Conservation (phyloP, 2,797 vertebrate species). For the Clangula hyemalis region DNA sequence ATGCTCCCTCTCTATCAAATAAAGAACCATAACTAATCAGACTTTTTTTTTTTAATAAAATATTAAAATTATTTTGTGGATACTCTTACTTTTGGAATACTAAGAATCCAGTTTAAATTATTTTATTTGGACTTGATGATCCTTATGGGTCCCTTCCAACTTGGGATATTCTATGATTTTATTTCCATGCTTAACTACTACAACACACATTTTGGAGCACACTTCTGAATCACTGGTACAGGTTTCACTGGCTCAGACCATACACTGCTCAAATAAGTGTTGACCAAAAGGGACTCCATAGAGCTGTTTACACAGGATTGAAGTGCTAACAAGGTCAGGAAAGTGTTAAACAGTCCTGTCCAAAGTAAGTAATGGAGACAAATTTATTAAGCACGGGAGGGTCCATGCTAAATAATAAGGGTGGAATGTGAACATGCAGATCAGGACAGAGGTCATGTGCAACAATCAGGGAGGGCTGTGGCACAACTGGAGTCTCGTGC, state of each 20-base stretch:
- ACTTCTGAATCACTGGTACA: not conserved
- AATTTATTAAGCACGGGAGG: not conserved
- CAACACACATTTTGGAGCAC: not conserved
- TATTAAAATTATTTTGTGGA: not conserved
- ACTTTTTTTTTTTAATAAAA: not conserved
- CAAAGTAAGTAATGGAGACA: not conserved
- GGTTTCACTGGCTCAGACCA: not conserved
- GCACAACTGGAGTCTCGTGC: not conserved
- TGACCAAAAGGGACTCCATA: not conserved
- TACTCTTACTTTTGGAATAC: not conserved
- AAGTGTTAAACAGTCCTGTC: not conserved
- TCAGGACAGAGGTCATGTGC: not conserved
- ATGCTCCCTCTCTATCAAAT: not conserved
- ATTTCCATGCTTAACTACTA: not conserved
- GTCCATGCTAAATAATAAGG: not conserved
- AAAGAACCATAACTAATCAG: not conserved
- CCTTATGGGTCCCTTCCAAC: no score
- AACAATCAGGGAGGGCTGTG: fast-evolving
- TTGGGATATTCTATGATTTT: not conserved
- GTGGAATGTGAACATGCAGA: not conserved
- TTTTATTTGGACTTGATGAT: not conserved
- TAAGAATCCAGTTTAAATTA: not conserved
- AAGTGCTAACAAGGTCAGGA: not conserved
- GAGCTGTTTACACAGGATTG: not conserved
- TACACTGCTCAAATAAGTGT: not conserved